Base-by-base conservation (phyloP, 2,888 invertebrate species). In the Ischnus inquisitorius region DNA sequence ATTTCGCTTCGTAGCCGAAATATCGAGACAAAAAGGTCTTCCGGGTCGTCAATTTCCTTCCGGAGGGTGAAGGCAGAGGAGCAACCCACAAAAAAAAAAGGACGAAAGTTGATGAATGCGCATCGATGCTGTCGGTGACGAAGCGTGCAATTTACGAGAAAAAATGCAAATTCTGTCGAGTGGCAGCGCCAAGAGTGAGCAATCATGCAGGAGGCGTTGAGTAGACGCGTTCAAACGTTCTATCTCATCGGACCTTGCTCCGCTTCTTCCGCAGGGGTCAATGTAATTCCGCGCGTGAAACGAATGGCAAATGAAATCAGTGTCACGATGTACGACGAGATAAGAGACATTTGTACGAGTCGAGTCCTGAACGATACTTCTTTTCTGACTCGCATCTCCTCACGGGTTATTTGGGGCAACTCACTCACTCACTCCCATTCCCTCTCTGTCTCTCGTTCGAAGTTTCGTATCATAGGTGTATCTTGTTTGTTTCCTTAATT, bases 91-190 rank as follows among this genome's bases (percentile, higher is more conserved):
- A 2, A 62, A 48, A 25, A 68, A 77, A 60, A 57, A 69, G 28
- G n/a, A 46, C 10, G 60, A 57, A 65, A 79, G n/a, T n/a, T n/a
- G n/a, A n/a, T n/a, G n/a, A n/a, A n/a, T n/a, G n/a, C n/a, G n/a
- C 16, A 14, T 39, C 48, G 28, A 22, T n/a, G 16, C 39, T 8
- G 28, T 6, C 3, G 8, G 2, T n/a, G 25, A 22, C 48, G 65
- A 25, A 28, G 62, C 71, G 80, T 51, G 82, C 62, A 46, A 76
- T 77, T 85, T 82, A 67, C 57, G 72, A 64, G 71, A 41, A 68
- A 72, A 71, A 72, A 85, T 78, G 79, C 60, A 72, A 62, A 16
- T 77, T 81, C 41, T 46, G 62, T 68, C 74, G 69, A 75, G 54
- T 22, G 16, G 75, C 71, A 67, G 75, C 39, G 48, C 46, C 43